These are phyloP conservation scores for Calypte anna DNA, from an alignment of 2,113 vertebrate genomes.

Conservation along the genomic window DNA sequence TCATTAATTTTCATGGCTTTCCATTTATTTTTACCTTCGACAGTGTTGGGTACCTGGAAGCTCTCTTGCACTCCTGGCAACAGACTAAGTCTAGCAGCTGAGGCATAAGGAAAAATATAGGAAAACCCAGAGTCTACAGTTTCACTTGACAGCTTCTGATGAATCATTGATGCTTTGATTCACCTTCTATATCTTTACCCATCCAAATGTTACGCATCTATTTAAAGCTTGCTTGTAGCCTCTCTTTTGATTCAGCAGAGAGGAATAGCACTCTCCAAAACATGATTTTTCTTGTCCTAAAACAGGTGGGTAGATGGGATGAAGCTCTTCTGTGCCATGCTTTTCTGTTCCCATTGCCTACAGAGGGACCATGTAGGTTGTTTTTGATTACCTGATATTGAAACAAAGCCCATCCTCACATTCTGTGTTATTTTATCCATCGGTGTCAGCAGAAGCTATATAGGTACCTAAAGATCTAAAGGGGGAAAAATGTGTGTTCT, in stretches of 20 bases:
- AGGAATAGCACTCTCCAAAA: not conserved
- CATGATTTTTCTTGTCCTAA: not conserved
- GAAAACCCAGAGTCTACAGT: not conserved
- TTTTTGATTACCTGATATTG: not conserved
- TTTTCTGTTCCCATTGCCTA: not conserved
- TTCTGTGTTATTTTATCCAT: not conserved
- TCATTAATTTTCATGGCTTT: constrained; percentile 3
- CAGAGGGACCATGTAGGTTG: not conserved
- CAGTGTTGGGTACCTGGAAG: not conserved
- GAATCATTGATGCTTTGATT: not conserved
- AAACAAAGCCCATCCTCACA: not conserved
- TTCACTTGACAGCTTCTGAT: not conserved
- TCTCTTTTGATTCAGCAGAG: not conserved
- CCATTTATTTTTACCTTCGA: not conserved
- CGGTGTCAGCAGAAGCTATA: not conserved
- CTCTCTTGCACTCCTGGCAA: not conserved
- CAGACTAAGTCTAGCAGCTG: not conserved
- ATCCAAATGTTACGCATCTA: not conserved
- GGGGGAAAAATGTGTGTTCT: not conserved
- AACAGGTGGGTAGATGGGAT: not conserved
- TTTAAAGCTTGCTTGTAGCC: not conserved
- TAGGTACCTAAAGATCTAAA: constrained; percentile 17
- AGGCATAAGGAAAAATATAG: not conserved
- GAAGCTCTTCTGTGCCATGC: not conserved
- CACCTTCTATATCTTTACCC: not conserved